Conservation (phyloP, 1,140 invertebrate genomes). For the Polypedilum pembai region DNA sequence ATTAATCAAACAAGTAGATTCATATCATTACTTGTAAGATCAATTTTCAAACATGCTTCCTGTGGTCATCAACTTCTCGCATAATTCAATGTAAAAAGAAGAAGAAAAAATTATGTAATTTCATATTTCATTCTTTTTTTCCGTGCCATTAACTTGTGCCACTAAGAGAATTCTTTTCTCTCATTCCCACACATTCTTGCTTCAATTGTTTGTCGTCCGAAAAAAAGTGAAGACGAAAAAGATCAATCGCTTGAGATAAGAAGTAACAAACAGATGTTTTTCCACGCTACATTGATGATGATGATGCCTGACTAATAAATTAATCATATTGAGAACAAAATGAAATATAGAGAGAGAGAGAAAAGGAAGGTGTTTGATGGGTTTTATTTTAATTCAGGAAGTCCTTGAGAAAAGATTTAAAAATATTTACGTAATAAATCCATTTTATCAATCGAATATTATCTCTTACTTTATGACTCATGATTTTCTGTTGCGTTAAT, state of each 20-base stretch:
- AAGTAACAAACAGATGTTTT: neutral
- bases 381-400: neutral
- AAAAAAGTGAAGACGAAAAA: neutral
- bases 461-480: neutral
- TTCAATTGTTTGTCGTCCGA: neutral
- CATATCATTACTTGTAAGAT: too few relatives aligned
- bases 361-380: neutral
- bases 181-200: neutral
- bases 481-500: neutral
- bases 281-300: neutral
- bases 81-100: neutral
- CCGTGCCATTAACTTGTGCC: slow-evolving; percentile 10
- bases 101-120: neutral
- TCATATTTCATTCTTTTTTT: neutral
- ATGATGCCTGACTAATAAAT: neutral
- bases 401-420: neutral
- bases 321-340: neutral
- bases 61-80: too few relatives aligned
- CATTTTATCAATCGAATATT: neutral
- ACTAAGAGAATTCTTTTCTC: neutral
- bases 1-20: too few relatives aligned
- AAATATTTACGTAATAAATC: neutral
- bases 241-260: neutral
- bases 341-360: neutral
- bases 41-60: too few relatives aligned